Evolutionary conservation across 2,888 invertebrate species (phyloP), one percentile per base, ranked within the genome.

Genomic region (Koerneria pararmatus): DNA sequence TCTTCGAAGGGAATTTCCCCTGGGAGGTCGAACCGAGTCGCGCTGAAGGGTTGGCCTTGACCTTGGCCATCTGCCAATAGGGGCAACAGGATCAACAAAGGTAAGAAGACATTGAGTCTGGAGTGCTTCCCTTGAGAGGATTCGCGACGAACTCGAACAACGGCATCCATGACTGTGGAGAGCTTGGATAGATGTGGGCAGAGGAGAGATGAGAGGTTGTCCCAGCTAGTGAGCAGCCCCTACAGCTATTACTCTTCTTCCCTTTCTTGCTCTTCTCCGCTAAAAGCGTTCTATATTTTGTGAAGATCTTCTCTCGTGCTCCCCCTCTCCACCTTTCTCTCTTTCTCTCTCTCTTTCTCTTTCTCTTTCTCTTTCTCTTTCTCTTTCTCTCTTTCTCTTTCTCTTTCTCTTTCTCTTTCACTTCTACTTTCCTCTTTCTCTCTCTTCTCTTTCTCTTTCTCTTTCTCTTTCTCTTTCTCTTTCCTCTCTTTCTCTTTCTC

Each of bases 1-100:
- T 75, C 77, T 51, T 76, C 77, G 54, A 67, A 57, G 11, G 77
- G 75, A 29, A 77, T 58, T 46, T 69, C 69, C 46, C 68, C 63
- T n/a, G 65, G 69, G 53, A 76, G 66, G 34, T 76, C 76, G 54
- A 76, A 76, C 34, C 69, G 67, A 3, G 75, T 73, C 54, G 66
- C 60, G 34, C 71, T 73, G 69, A 76, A 76, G 0, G 76, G 68
- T 57, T 54, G 46, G 11, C 11, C n/a, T 53, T 53, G 24, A 53
- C 24, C 27, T 31, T 2, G 41, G 1, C 22, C 58, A 3, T n/a
- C 3, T 3, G 41, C 41, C 6, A 41, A 5, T 1, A 58, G 58
- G n/a, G 46, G 37, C 2, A 41, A 11, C 24, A 41, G 37, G 0
- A 58, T 27, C 41, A 58, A 32, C 27, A 37, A 19, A 27, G 34